These are phyloP conservation scores for Teinopalpus imperialis DNA, from an alignment of 2,888 invertebrate species.

Conservation along the genomic window DNA sequence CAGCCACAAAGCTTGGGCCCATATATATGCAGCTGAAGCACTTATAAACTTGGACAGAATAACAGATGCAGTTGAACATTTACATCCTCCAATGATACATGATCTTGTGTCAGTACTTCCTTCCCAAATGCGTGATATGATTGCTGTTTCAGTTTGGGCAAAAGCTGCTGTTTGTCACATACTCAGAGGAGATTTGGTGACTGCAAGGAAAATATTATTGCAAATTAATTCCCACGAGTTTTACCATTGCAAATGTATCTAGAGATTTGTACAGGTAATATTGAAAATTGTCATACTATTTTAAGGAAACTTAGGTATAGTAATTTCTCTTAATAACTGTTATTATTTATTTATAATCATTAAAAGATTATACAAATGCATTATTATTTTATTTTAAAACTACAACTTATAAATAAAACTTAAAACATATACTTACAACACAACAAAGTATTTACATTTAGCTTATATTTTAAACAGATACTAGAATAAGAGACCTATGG, in stretches of 20 bases:
- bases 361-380: too few species aligned
- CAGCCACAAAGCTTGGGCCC: slow-evolving; percentile 87
- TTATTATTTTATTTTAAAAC: too few species aligned
- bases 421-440: too few species aligned
- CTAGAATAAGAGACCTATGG: too few species aligned
- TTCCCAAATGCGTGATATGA: slow-evolving; percentile 68
- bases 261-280: slow-evolving; percentile 78
- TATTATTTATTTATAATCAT: too few species aligned
- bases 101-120: slow-evolving; percentile 70
- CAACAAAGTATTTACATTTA: too few species aligned
- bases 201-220: slow-evolving; percentile 70
- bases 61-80: slow-evolving; percentile 90
- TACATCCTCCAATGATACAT: slow-evolving; percentile 88
- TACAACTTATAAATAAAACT: too few species aligned
- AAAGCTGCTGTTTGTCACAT: slow-evolving; percentile 77
- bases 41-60: slow-evolving; percentile 91
- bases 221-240: slow-evolving; percentile 75
- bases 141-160: slow-evolving; percentile 77
- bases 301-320: slow-evolving; percentile 64
- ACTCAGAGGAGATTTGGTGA: slow-evolving; percentile 67
- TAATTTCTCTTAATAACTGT: slow-evolving; percentile 46
- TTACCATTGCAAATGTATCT: slow-evolving; percentile 80
- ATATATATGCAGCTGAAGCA: slow-evolving; percentile 95
- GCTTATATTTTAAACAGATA: too few species aligned
- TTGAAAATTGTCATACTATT: slow-evolving; percentile 74